These are phyloP conservation scores for Decapterus maruadsi DNA, from an alignment of 2,797 vertebrate species.

Conservation along the genomic window DNA sequence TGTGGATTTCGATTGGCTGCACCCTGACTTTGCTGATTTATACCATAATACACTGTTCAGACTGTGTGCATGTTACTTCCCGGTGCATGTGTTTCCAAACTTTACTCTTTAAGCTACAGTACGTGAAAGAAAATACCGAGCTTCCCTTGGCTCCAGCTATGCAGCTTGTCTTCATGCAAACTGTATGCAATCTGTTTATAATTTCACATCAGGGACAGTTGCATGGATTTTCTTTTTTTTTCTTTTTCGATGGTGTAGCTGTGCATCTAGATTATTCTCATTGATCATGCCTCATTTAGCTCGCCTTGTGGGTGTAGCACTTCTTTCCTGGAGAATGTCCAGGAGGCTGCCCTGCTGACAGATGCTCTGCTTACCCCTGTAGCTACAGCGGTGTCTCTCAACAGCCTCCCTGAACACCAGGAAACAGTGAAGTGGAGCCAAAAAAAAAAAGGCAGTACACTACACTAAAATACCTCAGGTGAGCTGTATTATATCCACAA, in stretches of 20 bases:
- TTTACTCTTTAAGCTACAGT: conserved; percentile 48
- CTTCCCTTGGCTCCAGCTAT: conserved; percentile 8
- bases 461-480: conserved; percentile 33
- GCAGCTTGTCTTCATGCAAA: conserved; percentile 22
- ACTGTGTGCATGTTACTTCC: conserved; percentile 53
- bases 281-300: conserved; percentile 74
- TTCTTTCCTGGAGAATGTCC: conserved; percentile 75
- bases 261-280: conserved; percentile 60
- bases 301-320: conserved; percentile 59
- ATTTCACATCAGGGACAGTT: conserved; percentile 36
- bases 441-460: conserved; percentile 20
- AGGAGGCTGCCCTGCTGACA: conserved; percentile 75
- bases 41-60: conserved; percentile 4
- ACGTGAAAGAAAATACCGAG: conserved; percentile 18
- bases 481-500: conserved; percentile 13
- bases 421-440: conserved; percentile 55
- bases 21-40: conserved; percentile 22
- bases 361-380: conserved; percentile 65
- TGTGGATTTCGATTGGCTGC: conserved; percentile 23
- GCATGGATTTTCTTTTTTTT: not conserved
- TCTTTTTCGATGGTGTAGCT: conserved; percentile 10
- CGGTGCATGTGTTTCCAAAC: conserved; percentile 63
- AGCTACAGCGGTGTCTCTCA: conserved; percentile 43
- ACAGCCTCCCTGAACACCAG: conserved; percentile 41
- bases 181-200: conserved; percentile 26